phyloP scores from a whole-genome alignment of 2,797 vertebrate genomes.

The Potorous gilbertii region DNA sequence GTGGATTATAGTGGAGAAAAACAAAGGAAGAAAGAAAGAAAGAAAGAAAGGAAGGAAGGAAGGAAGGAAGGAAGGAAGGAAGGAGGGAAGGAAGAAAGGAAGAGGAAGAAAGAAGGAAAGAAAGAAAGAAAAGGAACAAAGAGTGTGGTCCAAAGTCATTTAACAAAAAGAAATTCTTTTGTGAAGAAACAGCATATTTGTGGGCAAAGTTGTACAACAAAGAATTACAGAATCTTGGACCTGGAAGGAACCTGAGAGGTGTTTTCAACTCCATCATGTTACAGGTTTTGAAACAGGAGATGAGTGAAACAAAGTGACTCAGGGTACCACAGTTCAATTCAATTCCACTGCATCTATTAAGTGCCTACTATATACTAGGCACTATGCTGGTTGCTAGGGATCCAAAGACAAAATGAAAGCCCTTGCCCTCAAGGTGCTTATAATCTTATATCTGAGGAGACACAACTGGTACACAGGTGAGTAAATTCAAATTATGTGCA shows the following conservation, averaged over 20 bases:
- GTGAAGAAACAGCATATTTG: neutral
- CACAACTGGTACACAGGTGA: neutral
- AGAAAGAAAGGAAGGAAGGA: no score
- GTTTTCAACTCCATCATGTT: neutral
- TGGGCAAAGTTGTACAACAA: neutral
- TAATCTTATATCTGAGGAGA: neutral
- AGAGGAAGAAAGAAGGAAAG: neutral
- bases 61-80: no score
- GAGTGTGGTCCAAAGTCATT: neutral
- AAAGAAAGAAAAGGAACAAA: neutral
- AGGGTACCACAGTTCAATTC: neutral
- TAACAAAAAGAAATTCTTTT: neutral
- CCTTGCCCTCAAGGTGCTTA: neutral
- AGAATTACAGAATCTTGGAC: neutral
- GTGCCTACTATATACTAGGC: neutral
- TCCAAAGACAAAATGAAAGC: neutral
- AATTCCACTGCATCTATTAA: neutral
- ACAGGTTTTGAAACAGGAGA: neutral
- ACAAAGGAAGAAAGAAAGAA: no score
- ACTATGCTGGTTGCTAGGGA: neutral
- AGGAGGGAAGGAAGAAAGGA: neutral
- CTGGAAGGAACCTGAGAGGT: neutral
- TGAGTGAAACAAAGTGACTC: neutral
- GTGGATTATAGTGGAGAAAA: neutral
- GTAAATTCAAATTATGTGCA: neutral